Conservation (phyloP, 2,888 invertebrate species). For the Mesorhabditis sp. region DNA sequence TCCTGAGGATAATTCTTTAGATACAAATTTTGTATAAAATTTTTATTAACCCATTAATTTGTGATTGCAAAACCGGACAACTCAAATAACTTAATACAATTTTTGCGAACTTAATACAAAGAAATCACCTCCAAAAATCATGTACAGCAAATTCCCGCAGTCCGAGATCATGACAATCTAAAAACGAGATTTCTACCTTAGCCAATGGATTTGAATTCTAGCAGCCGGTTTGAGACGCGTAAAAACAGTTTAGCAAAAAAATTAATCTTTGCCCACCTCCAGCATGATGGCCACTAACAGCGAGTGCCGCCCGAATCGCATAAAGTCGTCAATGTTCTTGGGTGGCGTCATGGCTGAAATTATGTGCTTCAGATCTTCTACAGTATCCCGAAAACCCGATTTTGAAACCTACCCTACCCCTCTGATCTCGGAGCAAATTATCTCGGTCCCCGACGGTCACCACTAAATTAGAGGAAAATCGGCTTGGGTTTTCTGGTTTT, state of each 20-base stretch:
- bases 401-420: no score
- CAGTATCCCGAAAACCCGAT: no score
- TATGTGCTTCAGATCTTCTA: no score
- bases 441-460: no score
- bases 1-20: neutral
- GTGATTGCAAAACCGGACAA: no score
- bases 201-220: neutral
- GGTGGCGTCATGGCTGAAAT: no score
- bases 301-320: conserved; percentile 2
- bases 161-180: neutral
- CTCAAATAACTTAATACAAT: no score
- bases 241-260: neutral
- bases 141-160: neutral
- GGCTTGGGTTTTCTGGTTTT: no score
- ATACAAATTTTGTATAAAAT: neutral
- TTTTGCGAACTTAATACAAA: no score
- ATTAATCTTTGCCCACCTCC: neutral
- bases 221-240: neutral
- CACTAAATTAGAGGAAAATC: no score
- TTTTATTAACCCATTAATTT: no score
- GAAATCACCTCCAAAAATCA: neutral
- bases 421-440: no score
- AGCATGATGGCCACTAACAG: neutral
- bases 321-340: neutral
- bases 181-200: neutral